A percentile compares a stretch with the other conserved stretches of the same genome.
Conservation (phyloP, 2,113 vertebrate species). For the Heterotilapia buettikoferi region DNA sequence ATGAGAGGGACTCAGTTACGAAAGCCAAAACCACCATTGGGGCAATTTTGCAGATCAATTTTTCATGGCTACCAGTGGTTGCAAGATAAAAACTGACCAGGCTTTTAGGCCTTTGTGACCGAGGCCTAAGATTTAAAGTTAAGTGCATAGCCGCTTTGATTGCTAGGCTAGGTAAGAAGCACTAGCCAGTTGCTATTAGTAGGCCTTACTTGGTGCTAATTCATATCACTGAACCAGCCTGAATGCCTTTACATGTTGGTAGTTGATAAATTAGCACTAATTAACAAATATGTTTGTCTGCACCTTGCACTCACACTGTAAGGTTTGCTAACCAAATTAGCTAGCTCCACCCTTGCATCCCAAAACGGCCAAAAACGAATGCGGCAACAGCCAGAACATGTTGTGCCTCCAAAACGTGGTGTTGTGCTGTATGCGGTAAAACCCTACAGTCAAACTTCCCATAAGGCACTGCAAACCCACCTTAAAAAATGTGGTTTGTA, state of each 20-base stretch:
- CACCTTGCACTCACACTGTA: background rate
- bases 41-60: background rate
- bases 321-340: background rate
- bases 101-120: background rate
- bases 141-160: background rate
- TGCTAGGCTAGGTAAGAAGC: background rate
- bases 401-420: background rate
- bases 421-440: background rate
- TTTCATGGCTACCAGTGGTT: background rate
- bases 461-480: background rate
- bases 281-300: background rate
- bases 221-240: background rate
- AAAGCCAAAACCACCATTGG: background rate
- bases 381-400: background rate
- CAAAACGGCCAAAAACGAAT: background rate
- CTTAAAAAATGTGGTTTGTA: background rate
- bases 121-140: background rate
- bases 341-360: background rate
- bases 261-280: background rate
- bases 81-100: background rate
- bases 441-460: background rate
- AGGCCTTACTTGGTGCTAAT: background rate
- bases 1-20: background rate
- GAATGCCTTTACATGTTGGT: background rate
- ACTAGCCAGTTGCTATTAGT: background rate